A percentile compares a stretch with the other conserved stretches of the same genome.
These are phyloP conservation scores for Drosophila setifemur DNA, from an alignment of 1,140 invertebrate genomes.

Conservation along the genomic window DNA sequence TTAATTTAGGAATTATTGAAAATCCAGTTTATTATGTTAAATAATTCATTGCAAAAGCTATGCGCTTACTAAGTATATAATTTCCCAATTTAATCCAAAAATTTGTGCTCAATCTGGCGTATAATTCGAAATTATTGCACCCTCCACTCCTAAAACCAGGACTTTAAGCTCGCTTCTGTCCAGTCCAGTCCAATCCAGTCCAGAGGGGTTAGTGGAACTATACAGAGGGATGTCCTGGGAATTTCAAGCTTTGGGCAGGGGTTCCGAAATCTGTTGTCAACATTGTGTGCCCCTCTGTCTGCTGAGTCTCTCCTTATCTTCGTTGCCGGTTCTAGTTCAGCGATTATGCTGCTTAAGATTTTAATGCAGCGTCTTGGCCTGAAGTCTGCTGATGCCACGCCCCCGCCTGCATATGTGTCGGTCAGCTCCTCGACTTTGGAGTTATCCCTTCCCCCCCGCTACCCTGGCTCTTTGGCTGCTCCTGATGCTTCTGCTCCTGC, in stretches of 20 bases:
- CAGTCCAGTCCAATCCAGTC: no score
- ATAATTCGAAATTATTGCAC: constrained; percentile 36
- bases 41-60: constrained; percentile 9
- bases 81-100: constrained; percentile 10
- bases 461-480: no score
- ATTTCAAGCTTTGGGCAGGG: background rate
- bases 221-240: background rate
- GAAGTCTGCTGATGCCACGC: background rate
- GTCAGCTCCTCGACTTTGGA: constrained; percentile 1
- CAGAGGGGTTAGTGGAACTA: background rate
- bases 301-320: constrained; percentile 2
- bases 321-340: constrained; percentile 50
- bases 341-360: constrained; percentile 59
- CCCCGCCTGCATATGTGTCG: constrained; percentile 18
- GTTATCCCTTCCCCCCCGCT: no score
- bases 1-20: background rate
- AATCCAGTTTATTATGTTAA: no score
- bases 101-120: constrained; percentile 48
- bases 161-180: constrained; percentile 7
- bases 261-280: constrained; percentile 22
- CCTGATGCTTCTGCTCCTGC: background rate
- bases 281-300: constrained; percentile 36
- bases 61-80: constrained; percentile 19
- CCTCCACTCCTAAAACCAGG: no score
- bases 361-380: constrained; percentile 32